Conservation (phyloP, 2,797 vertebrate genomes). For the Poecile montanus region DNA sequence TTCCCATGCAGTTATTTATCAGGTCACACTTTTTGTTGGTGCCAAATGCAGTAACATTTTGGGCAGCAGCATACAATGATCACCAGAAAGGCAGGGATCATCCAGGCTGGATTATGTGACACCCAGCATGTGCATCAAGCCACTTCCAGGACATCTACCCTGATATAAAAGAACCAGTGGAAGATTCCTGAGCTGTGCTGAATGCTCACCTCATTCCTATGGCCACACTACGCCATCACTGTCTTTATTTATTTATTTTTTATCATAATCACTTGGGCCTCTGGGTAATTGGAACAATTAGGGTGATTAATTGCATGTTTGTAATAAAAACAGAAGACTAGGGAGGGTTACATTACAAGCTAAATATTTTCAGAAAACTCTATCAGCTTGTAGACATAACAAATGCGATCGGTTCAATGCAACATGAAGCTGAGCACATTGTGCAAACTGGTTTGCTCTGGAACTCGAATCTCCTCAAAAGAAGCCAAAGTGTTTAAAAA, state of each 20-base stretch:
- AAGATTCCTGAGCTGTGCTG: background rate
- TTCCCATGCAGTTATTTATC: background rate
- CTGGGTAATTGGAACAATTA: constrained; percentile 86
- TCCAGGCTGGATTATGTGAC: background rate
- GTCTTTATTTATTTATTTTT: constrained; percentile 2
- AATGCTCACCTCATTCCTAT: background rate
- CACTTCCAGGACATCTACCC: background rate
- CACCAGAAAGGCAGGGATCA: background rate
- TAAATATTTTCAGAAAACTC: constrained; percentile 82
- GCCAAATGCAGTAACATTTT: background rate
- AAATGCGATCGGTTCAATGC: constrained; percentile 45
- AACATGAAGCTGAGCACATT: constrained; percentile 19
- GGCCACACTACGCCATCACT: background rate
- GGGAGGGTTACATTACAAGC: constrained; percentile 83
- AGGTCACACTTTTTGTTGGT: background rate
- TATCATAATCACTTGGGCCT: constrained; percentile 48
- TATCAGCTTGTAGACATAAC: constrained; percentile 75
- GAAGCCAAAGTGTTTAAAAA: constrained; percentile 63
- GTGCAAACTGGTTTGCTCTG: constrained; percentile 60
- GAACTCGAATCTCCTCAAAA: constrained; percentile 50
- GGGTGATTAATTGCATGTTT: constrained; percentile 87
- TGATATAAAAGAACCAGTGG: background rate
- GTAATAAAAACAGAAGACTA: constrained; percentile 86
- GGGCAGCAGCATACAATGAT: background rate
- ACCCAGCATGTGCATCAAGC: background rate